phyloP scores from a whole-genome alignment of 2,888 invertebrate species.

The Neoscelio sp. region DNA sequence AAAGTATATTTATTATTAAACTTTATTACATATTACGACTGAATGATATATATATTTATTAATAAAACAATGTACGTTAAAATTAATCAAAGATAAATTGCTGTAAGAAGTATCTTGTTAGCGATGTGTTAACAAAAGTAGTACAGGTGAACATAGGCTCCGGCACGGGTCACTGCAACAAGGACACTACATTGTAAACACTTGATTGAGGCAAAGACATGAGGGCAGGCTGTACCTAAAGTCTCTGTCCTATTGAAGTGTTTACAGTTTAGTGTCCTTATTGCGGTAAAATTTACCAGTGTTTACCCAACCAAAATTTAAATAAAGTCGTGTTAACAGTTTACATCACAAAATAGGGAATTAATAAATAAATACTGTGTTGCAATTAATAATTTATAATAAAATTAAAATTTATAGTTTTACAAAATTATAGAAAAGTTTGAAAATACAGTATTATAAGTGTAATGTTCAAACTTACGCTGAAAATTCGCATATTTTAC shows the following conservation, averaged over 20 bases:
- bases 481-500: too few species aligned
- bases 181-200: slow-evolving; percentile 33
- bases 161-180: slow-evolving; percentile 22
- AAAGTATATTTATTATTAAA: too few species aligned
- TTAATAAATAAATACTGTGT: too few species aligned
- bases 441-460: too few species aligned
- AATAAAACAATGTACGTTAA: background rate
- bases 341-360: too few species aligned
- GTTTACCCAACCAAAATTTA: background rate
- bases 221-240: slow-evolving; percentile 18
- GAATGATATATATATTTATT: background rate
- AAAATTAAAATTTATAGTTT: too few species aligned
- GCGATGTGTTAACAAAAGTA: slow-evolving; percentile 23
- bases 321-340: too few species aligned
- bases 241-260: slow-evolving; percentile 20
- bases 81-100: background rate
- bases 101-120: slow-evolving; percentile 4
- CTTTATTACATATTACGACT: background rate
- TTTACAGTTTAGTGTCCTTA: slow-evolving; percentile 9
- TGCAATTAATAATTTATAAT: too few species aligned
- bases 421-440: too few species aligned
- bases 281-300: slow-evolving; percentile 5
- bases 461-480: too few species aligned
- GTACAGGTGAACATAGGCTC: slow-evolving; percentile 19
- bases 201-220: slow-evolving; percentile 41